Base-by-base conservation (phyloP, 2,888 invertebrate genomes). In the Amiota mariae region DNA sequence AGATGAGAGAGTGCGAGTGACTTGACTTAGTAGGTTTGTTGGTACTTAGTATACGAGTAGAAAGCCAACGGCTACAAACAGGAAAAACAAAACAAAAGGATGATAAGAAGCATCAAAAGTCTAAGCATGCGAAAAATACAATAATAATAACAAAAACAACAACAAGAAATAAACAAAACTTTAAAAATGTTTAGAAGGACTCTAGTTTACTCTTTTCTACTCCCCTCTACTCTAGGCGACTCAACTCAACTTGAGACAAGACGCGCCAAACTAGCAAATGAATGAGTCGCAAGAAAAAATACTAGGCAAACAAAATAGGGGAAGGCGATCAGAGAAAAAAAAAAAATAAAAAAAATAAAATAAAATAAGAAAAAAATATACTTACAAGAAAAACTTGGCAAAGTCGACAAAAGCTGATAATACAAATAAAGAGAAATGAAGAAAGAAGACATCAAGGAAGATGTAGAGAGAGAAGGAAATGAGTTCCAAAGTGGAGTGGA, bases 381-480 rank as follows among this genome's bases (percentile, higher is more conserved):
- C 36, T 36, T 6, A 36, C 15, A 48, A 48, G 49, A 48, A 46
- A 24, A 49, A 67, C 12, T 48, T 48, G 20, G 67, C 67, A 20
- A 18, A 67, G 67, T 67, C 67, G 59, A 59, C 59, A 59, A 59
- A 59, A 59, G 59, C 59, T 59, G 54, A 54, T 59, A 59, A 59
- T 59, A 59, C 54, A 51, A 12, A 51, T 51, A 51, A 12, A 51
- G n/a, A 51, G 13, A 51, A 12, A 51, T n/a, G 10, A 12, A 63
- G 12, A 63, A 20, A 66, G 49, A 48, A 15, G n/a, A n/a, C n/a
- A 36, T 36, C 15, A 20, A 18, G 66, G 12, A n/a, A 61, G 76
- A 73, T 75, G 64, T 71, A 70, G 75, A 78, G 81, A 79, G 80
- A 79, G 77, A 79, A 80, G 80, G 83, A 79, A 36, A 36, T 36